phyloP scores from a whole-genome alignment of 2,888 invertebrate genomes.

The Amaurobius ferox region DNA sequence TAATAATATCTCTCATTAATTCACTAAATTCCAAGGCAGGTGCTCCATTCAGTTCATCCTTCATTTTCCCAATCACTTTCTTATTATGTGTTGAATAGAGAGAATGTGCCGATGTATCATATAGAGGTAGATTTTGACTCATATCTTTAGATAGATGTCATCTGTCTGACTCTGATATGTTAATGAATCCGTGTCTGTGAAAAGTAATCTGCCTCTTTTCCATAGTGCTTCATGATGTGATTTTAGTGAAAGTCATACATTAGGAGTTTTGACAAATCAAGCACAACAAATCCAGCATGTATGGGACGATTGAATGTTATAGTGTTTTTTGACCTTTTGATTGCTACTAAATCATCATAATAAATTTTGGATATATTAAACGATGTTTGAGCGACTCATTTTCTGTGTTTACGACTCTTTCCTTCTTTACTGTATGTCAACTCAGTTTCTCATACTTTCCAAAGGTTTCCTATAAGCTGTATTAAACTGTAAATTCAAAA shows the following conservation, averaged over 20 bases:
- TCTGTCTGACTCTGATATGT: not conserved
- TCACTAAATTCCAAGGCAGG: not conserved
- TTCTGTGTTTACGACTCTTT: conserved; percentile 31
- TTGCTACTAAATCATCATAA: no score
- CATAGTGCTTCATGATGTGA: not conserved
- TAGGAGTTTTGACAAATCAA: no score
- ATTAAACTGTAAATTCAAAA: conserved; percentile 74
- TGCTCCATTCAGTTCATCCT: no score
- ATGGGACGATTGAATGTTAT: no score
- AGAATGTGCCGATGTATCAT: not conserved
- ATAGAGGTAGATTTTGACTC: not conserved
- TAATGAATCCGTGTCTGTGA: not conserved
- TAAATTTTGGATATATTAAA: not conserved
- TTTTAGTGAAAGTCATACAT: not conserved
- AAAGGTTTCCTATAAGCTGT: not conserved
- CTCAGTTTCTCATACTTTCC: not conserved
- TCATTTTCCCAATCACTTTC: no score
- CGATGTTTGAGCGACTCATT: not conserved
- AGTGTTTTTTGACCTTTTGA: no score
- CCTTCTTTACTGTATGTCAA: not conserved
- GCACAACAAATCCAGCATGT: no score
- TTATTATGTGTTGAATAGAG: no score
- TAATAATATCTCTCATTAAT: conserved; percentile 73
- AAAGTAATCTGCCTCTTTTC: not conserved
- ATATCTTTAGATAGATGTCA: not conserved